phyloP scores from a whole-genome alignment of 2,113 vertebrate genomes.

The Ancistrus triradiatus region DNA sequence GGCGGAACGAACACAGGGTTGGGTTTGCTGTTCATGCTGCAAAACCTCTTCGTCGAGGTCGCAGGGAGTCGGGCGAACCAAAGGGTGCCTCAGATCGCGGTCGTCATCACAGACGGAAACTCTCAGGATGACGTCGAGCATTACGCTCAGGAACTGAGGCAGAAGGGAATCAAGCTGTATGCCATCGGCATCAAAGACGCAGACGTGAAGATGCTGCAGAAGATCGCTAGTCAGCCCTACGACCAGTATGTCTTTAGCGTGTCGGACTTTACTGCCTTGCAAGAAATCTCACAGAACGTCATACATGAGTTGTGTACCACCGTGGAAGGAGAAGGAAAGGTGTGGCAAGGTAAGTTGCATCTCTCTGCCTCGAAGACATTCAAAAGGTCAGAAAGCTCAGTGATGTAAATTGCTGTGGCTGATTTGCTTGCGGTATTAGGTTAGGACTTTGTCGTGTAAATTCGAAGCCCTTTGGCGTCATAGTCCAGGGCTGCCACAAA shows the following conservation, averaged over 20 bases:
- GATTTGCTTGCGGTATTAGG: too few relatives aligned
- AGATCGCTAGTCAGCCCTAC: slow-evolving; percentile 75
- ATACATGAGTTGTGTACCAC: slow-evolving; percentile 71
- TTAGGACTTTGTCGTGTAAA: too few relatives aligned
- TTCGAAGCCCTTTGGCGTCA: too few relatives aligned
- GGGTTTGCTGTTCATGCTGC: slow-evolving; percentile 80
- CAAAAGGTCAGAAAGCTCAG: too few relatives aligned
- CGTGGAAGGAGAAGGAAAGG: slow-evolving; percentile 45
- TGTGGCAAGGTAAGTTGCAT: slow-evolving; percentile 31
- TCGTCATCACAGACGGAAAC: slow-evolving; percentile 78
- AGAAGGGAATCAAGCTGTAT: slow-evolving; percentile 75
- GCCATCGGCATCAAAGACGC: slow-evolving; percentile 79
- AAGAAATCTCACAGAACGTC: slow-evolving; percentile 77
- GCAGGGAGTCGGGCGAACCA: slow-evolving; percentile 78
- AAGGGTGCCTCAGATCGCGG: slow-evolving; percentile 74
- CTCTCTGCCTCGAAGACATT: too few relatives aligned
- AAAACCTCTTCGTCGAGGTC: slow-evolving; percentile 70
- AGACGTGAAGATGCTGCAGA: slow-evolving; percentile 72
- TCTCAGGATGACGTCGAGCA: slow-evolving; percentile 73
- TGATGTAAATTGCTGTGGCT: too few relatives aligned
- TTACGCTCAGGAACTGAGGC: slow-evolving; percentile 69
- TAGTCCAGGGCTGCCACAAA: too few relatives aligned
- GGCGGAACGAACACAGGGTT: slow-evolving; percentile 74
- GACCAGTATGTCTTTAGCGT: slow-evolving; percentile 76
- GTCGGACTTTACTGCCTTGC: slow-evolving; percentile 76